A percentile compares a stretch with the other conserved stretches of the same genome.
These are phyloP conservation scores for Furcifer pardalis DNA, from an alignment of 2,797 vertebrate species.

Conservation along the genomic window DNA sequence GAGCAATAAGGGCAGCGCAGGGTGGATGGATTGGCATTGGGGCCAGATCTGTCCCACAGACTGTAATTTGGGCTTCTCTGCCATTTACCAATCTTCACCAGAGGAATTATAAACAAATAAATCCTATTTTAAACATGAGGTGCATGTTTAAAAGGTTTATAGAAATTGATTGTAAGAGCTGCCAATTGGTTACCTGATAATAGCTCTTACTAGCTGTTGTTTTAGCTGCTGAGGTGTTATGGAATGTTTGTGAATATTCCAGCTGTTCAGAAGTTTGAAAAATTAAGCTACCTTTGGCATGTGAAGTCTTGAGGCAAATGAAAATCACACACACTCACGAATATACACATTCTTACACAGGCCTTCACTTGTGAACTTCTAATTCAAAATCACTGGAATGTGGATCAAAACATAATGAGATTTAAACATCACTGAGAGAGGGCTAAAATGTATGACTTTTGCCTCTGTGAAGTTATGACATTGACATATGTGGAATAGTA, in stretches of 20 bases:
- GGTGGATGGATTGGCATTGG: too few relatives aligned
- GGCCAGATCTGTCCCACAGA: too few relatives aligned
- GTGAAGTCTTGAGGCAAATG: neutral
- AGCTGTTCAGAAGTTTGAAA: constrained; percentile 10
- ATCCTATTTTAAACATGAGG: neutral
- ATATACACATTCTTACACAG: neutral
- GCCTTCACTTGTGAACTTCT: neutral
- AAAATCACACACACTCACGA: neutral
- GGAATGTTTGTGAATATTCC: constrained; percentile 2
- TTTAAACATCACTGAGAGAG: neutral
- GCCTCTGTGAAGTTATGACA: neutral
- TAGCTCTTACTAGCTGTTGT: neutral
- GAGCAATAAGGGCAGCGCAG: too few relatives aligned
- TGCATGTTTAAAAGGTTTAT: neutral
- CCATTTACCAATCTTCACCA: neutral
- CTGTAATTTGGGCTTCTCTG: too few relatives aligned
- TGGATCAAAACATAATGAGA: neutral
- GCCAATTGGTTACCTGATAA: neutral
- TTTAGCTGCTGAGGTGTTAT: neutral
- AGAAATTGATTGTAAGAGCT: neutral
- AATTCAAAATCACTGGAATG: neutral
- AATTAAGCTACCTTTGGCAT: neutral
- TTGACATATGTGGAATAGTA: neutral
- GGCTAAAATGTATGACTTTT: neutral
- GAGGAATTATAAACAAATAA: neutral